Percentiles rank a stretch among this genome's conserved stretches.
Conservation (phyloP, 2,888 invertebrate genomes). For the Microctonus hyperodae region DNA sequence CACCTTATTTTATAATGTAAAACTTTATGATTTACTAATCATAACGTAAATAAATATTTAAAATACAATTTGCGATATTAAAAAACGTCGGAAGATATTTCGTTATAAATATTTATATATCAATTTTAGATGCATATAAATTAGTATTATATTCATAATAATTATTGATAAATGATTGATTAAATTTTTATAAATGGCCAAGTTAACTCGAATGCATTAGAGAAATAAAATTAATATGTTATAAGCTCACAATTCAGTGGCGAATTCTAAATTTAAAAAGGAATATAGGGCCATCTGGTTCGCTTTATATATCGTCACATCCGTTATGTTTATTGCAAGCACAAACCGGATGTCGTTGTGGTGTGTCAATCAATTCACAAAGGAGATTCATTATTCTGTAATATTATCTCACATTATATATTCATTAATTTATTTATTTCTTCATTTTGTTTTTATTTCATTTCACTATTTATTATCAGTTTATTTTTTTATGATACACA, state of each 20-base stretch:
- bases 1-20: not conserved
- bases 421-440: not conserved
- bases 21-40: not conserved
- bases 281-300: conserved; percentile 43
- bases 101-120: too few species aligned
- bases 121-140: too few species aligned
- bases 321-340: conserved; percentile 40
- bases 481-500: too few species aligned
- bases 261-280: conserved; percentile 37
- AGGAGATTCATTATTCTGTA: not conserved
- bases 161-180: too few species aligned
- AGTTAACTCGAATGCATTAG: not conserved
- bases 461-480: too few species aligned
- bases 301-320: conserved; percentile 43
- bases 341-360: not conserved
- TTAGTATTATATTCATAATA: too few species aligned
- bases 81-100: not conserved
- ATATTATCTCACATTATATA: not conserved
- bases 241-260: not conserved
- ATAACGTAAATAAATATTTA: not conserved
- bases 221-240: not conserved
- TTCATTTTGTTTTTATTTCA: too few species aligned
- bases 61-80: not conserved
- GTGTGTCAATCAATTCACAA: not conserved
- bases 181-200: not conserved